Conservation (phyloP, 2,113 vertebrate species). For the Trichomycterus rosablanca region DNA sequence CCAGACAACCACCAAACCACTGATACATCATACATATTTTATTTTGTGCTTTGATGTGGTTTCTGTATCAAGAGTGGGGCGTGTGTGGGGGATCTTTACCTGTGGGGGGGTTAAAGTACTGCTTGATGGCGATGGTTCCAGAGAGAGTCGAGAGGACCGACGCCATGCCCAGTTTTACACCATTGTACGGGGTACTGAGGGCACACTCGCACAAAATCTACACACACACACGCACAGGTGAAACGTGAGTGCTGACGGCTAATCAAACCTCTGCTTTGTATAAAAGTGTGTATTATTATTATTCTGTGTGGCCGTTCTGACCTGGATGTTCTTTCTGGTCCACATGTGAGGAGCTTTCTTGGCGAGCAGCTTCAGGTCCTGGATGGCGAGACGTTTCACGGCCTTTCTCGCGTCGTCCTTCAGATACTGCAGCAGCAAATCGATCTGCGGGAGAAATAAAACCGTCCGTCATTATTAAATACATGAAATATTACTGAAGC, state of each 20-base stretch:
- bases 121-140: constrained; percentile 89
- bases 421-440: constrained; percentile 89
- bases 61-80: too few relatives aligned
- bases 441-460: constrained; percentile 71
- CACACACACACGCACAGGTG: constrained; percentile 5
- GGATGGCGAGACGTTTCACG: constrained; percentile 87
- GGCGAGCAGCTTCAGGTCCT: constrained; percentile 88
- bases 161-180: constrained; percentile 90
- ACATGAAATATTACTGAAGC: too few relatives aligned
- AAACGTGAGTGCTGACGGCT: neutral
- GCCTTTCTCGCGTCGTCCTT: constrained; percentile 90
- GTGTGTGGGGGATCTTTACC: too few relatives aligned
- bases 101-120: constrained; percentile 79
- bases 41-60: too few relatives aligned
- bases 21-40: too few relatives aligned
- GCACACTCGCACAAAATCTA: constrained; percentile 93
- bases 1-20: too few relatives aligned
- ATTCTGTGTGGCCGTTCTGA: constrained; percentile 48
- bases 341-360: constrained; percentile 94
- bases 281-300: too few relatives aligned
- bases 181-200: constrained; percentile 85
- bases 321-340: constrained; percentile 92
- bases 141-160: constrained; percentile 87
- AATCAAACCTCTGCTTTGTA: neutral
- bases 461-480: too few relatives aligned